Evolutionary conservation across 2,113 vertebrate genomes (phyloP).

Genomic region (Sorex araneus): DNA sequence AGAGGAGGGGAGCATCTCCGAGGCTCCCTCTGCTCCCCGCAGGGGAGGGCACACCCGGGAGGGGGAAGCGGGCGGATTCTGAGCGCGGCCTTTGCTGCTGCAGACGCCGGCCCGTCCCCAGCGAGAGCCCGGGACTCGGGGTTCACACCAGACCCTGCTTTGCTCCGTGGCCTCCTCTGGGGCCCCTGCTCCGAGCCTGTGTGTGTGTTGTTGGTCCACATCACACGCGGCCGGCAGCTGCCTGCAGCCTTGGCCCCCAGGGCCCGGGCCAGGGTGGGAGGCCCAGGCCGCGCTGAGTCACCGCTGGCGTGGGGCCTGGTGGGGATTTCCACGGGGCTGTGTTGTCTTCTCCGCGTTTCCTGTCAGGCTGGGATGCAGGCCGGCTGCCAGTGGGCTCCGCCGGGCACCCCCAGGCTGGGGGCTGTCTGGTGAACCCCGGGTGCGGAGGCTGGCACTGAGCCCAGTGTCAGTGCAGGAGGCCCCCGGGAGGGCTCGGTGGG

Average conservation of each 20-base stretch:
- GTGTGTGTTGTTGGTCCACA: no score
- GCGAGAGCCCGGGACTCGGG: no score
- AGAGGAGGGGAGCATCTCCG: no score
- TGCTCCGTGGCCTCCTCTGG: background rate
- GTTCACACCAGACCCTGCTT: no score
- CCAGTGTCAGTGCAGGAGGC: background rate
- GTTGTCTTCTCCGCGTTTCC: constrained; percentile 79
- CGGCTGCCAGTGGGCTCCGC: constrained; percentile 50
- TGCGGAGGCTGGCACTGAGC: background rate
- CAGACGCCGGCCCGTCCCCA: no score
- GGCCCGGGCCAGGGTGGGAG: constrained; percentile 59
- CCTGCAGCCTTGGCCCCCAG: constrained; percentile 29
- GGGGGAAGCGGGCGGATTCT: no score
- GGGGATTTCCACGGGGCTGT: constrained; percentile 83
- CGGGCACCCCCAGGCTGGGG: constrained; percentile 28
- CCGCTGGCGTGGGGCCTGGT: constrained; percentile 70
- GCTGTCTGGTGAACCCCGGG: background rate
- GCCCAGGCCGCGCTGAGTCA: constrained; percentile 78
- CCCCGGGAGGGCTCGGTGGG: background rate
- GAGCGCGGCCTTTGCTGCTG: no score
- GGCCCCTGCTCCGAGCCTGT: background rate
- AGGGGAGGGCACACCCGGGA: no score
- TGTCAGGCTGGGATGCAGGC: constrained; percentile 74
- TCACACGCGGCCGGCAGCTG: no score
- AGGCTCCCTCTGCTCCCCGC: no score